A percentile compares a stretch with the other conserved stretches of the same genome.
These are phyloP conservation scores for Dermatemys mawii DNA, from an alignment of 2,113 vertebrate species.

Conservation along the genomic window DNA sequence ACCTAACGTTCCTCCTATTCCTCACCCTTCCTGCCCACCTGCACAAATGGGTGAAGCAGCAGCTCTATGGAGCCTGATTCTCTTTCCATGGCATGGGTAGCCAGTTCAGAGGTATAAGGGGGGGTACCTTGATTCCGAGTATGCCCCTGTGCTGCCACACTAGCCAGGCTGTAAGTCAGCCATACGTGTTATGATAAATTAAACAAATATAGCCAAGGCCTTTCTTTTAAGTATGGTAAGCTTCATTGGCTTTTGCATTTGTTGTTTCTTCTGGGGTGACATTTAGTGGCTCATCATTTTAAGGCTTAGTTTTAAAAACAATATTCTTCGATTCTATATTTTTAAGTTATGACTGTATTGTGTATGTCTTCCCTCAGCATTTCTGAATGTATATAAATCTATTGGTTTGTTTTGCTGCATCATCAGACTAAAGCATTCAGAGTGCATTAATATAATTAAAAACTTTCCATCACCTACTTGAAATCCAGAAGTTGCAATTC, in stretches of 20 bases:
- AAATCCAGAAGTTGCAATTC: conserved; percentile 82
- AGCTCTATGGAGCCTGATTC: not conserved
- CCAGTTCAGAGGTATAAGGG: not conserved
- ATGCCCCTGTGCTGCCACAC: not conserved
- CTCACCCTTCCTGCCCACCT: not conserved
- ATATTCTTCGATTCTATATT: not conserved
- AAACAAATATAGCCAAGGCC: not conserved
- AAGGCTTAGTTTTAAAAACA: not conserved
- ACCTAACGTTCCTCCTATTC: not conserved
- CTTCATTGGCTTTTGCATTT: not conserved
- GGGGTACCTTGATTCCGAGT: not conserved
- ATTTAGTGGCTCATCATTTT: not conserved
- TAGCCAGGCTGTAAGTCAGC: not conserved
- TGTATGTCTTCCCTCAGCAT: not conserved
- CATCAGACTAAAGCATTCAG: conserved; percentile 17
- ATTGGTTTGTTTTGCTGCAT: conserved; percentile 28
- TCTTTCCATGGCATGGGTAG: not conserved
- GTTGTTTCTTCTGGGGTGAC: not conserved
- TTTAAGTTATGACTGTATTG: conserved; percentile 7
- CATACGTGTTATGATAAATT: not conserved
- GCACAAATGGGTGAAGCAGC: not conserved
- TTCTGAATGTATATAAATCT: conserved; percentile 38
- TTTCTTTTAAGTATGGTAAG: not conserved
- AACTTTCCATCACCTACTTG: conserved; percentile 78
- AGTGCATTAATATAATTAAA: conserved; percentile 63